phyloP scores from a whole-genome alignment of 2,888 invertebrate species.

The Empis stercorea region DNA sequence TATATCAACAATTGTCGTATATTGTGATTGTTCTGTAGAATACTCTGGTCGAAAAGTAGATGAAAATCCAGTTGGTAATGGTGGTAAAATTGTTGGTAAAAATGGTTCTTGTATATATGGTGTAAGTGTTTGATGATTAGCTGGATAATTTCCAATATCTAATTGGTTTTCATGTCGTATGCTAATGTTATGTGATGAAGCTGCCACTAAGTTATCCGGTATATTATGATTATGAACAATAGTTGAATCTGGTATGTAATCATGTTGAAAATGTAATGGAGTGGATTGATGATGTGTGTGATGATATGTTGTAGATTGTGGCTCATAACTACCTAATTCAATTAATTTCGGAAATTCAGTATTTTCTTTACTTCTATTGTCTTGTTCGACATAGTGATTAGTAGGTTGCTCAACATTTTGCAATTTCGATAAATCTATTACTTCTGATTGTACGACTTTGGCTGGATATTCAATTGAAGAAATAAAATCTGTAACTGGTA shows the following conservation, averaged over 20 bases:
- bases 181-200: constrained; percentile 20
- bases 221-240: constrained; percentile 23
- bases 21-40: not conserved
- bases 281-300: not conserved
- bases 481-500: constrained; percentile 53
- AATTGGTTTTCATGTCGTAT: constrained; percentile 14
- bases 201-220: constrained; percentile 42
- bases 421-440: constrained; percentile 45
- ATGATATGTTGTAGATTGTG: too few relatives aligned
- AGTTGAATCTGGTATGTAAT: constrained; percentile 28
- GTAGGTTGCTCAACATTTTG: constrained; percentile 39
- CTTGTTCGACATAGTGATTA: constrained; percentile 9
- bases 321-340: constrained; percentile 7
- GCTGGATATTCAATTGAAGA: constrained; percentile 61
- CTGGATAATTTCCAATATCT: not conserved
- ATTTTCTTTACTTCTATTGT: not conserved
- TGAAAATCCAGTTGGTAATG: not conserved
- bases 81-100: not conserved
- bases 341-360: constrained; percentile 5
- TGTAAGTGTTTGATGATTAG: not conserved
- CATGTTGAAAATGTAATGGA: constrained; percentile 3
- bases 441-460: constrained; percentile 45
- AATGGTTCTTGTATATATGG: not conserved
- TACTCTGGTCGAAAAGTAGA: not conserved
- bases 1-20: constrained; percentile 7